Evolutionary conservation across 2,888 invertebrate genomes (phyloP).

Genomic region (Xanthorhoe spadicearia): DNA sequence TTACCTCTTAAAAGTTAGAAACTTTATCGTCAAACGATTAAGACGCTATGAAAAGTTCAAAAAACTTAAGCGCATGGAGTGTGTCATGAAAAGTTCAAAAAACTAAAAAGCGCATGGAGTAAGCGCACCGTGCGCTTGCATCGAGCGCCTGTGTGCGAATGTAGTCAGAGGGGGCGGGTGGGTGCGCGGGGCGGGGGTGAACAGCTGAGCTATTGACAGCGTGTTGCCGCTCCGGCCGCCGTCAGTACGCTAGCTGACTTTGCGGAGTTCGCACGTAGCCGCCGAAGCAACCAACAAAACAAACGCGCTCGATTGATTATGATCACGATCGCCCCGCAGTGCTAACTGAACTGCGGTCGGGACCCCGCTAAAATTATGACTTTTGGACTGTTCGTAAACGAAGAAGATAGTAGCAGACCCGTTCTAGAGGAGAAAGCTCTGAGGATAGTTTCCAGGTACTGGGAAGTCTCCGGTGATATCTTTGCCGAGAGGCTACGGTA

Average conservation of each 20-base stretch:
- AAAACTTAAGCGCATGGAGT: slow-evolving; percentile 4
- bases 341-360: slow-evolving; percentile 77
- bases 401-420: slow-evolving; percentile 79
- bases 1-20: neutral
- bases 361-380: slow-evolving; percentile 82
- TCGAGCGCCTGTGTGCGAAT: slow-evolving; percentile 51
- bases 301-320: slow-evolving; percentile 67
- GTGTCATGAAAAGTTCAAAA: slow-evolving; percentile 7
- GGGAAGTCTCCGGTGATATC: slow-evolving; percentile 74
- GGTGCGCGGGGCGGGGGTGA: slow-evolving; percentile 72
- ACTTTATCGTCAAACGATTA: neutral
- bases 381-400: slow-evolving; percentile 80
- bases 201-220: slow-evolving; percentile 88
- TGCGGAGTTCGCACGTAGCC: slow-evolving; percentile 80
- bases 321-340: slow-evolving; percentile 77
- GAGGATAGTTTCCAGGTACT: slow-evolving; percentile 82
- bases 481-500: slow-evolving; percentile 77
- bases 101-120: slow-evolving; percentile 6
- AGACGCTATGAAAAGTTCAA: slow-evolving; percentile 4
- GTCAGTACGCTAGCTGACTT: slow-evolving; percentile 84
- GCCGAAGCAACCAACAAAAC: slow-evolving; percentile 55
- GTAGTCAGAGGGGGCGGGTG: slow-evolving; percentile 65
- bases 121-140: slow-evolving; percentile 46
- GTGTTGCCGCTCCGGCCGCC: slow-evolving; percentile 69
- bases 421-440: slow-evolving; percentile 78